Base-by-base conservation (phyloP, 2,113 vertebrate species). In the Anhinga rufa region DNA sequence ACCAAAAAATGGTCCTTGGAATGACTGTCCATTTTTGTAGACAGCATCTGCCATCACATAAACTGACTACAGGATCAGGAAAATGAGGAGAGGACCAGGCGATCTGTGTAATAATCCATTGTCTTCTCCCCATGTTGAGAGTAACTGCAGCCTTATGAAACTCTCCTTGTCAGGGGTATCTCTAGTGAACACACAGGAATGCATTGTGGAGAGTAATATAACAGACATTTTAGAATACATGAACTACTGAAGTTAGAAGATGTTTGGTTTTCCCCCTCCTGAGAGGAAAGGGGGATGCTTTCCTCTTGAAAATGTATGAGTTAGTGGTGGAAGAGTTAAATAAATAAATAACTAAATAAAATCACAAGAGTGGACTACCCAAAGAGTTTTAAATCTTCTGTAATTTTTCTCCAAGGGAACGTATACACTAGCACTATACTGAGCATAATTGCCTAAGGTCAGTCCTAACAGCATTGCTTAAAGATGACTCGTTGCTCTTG, bases 81-180 rank as follows among this genome's bases (percentile, higher is more conserved):
- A 77, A 60, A 55, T 0, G 0, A 80, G 22, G 38, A 60, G 29
- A 89, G 22, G 40, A 44, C 17, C 0, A 0, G 10, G 7, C 32
- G 60, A 31, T 12, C 48, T 65, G 24, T 4, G 3, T 49, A 66
- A 60, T 36, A 26, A 77, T 17, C 24, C 70, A 19, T 29, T 66
- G 17, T 52, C 44, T 69, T 66, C 28, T 51, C 28, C 28, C 42
- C 9, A n/a, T 10, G 16, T 28, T 4, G 5, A 83, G 54, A 80
- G 49, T n/a, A 80, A 72, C 32, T 26, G 40, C 8, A 34, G 76
- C 14, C 54, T 65, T 58, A 74, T 4, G n/a, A 80, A 95, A 77
- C 58, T 80, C 65, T 85, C 36, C 8, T 65, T 68, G 36, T 77
- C 55, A 74, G 64, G 19, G 8, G 3, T 10, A 36, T 40, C 92